phyloP scores from a whole-genome alignment of 2,797 vertebrate species.

The Cottoperca gobio region DNA sequence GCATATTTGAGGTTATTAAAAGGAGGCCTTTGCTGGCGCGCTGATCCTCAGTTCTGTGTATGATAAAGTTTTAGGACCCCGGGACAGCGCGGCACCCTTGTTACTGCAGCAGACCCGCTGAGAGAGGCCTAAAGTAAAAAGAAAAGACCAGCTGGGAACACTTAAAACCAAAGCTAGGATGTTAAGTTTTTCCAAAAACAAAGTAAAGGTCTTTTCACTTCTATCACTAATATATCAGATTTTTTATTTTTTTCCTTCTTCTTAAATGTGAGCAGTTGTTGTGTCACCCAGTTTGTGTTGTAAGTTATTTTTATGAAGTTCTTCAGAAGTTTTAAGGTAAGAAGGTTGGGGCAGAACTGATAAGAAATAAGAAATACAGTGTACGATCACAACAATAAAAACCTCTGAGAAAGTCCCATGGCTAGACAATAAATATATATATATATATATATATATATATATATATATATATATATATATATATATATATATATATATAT shows the following conservation, averaged over 20 bases:
- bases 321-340: constrained; percentile 14
- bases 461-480: too few species aligned
- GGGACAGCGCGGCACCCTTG: constrained; percentile 66
- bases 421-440: too few species aligned
- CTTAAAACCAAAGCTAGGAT: constrained; percentile 74
- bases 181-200: constrained; percentile 71
- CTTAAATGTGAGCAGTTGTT: constrained; percentile 32
- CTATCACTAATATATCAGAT: constrained; percentile 39
- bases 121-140: constrained; percentile 67
- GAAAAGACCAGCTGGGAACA: constrained; percentile 76
- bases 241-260: constrained; percentile 22
- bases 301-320: constrained; percentile 30
- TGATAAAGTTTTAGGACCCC: constrained; percentile 69
- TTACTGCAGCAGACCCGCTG: constrained; percentile 73
- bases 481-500: too few species aligned
- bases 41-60: constrained; percentile 52
- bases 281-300: constrained; percentile 47
- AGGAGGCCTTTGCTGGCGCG: constrained; percentile 55
- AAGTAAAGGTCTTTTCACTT: constrained; percentile 72
- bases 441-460: too few species aligned
- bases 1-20: constrained; percentile 65
- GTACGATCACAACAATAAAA: constrained; percentile 54
- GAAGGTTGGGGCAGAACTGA: constrained; percentile 32
- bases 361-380: constrained; percentile 21
- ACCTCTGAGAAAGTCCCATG: constrained; percentile 26